Percentiles rank a stretch among this genome's conserved stretches.
Conservation (phyloP, 2,888 invertebrate species). For the Copidosoma aretas region DNA sequence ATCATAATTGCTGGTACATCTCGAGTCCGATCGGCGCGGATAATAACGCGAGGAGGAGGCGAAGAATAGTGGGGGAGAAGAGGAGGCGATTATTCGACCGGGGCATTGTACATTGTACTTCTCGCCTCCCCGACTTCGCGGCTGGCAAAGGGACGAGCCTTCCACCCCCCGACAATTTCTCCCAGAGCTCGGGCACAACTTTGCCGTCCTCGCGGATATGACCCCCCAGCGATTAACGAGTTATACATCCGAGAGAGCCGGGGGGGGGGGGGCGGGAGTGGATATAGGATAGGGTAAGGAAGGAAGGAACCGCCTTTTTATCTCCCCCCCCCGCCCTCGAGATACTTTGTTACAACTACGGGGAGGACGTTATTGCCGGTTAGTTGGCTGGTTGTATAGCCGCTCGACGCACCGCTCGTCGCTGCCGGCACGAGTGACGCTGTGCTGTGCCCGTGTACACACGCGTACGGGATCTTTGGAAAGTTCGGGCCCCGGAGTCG, state of each 20-base stretch:
- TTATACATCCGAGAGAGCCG: not conserved
- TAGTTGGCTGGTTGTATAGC: conserved; percentile 52
- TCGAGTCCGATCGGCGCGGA: too few species aligned
- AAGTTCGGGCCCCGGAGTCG: not conserved
- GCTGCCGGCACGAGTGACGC: not conserved
- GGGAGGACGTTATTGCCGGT: conserved; percentile 49
- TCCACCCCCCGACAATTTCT: not conserved
- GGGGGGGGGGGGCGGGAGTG: not conserved
- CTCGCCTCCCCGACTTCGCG: not conserved
- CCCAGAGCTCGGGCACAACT: not conserved
- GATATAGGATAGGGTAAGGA: conserved; percentile 4
- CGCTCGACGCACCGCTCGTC: conserved; percentile 38
- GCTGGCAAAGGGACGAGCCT: not conserved
- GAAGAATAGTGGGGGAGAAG: too few species aligned
- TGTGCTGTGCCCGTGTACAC: not conserved
- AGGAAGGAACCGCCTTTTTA: conserved; percentile 13
- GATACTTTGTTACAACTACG: conserved; percentile 45
- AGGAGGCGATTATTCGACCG: too few species aligned
- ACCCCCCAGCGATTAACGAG: conserved; percentile 15
- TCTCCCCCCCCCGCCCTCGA: not conserved
- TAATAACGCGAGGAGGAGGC: too few species aligned
- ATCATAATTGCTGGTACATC: too few species aligned
- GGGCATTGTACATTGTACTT: too few species aligned
- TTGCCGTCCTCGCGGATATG: not conserved
- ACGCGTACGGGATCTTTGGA: not conserved